Base-by-base conservation (phyloP, 37 sponge, comb jelly and placozoan genomes). In the Petrosia ficiformis region DNA sequence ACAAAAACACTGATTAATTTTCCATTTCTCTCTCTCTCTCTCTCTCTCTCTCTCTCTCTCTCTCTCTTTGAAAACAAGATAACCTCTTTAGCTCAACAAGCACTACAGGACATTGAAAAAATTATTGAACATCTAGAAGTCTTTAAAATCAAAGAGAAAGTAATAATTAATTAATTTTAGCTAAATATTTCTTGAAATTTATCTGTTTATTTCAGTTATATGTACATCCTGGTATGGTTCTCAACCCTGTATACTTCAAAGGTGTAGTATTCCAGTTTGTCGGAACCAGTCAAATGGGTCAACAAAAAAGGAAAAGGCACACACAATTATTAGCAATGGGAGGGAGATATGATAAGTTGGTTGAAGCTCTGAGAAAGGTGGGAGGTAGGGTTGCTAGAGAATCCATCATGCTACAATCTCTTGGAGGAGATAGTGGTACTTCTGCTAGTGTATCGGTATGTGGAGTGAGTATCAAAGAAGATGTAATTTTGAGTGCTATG, bases 221-320 rank as follows among this genome's bases (percentile, higher is more conserved):
- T 41, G 36, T 92, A 26, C 65, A 72, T 58, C 70, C 74, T 19
- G 93, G 89, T 1, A 71, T 93, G 10, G 22, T 73, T 4, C 84
- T 44, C 34, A 63, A 70, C 32, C 32, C 26, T 36, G 25, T 58
- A 1, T 72, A 75, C 42, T 93, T 80, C 73, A 69, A 69, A 76
- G 94, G 94, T 16, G 72, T 93, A 16, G 52, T 93, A 36, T 93
- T 93, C 75, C 82, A 77, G 44, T 75, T 80, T 21, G 44, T 73
- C 36, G 68, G 38, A 32, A 66, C 80, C 0, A n/a, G 59, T 4
- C 70, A 4, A 76, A 37, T 36, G 57, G 68, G 5, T 8, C 77
- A 5, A 37, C 59, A 29, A 60, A 69, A 4, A 1, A 1, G 73
- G n/a, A n/a, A n/a, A n/a, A n/a, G n/a, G n/a, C n/a, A n/a, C n/a